phyloP scores from a whole-genome alignment of 2,113 vertebrate genomes.

The Bostrychus sinensis region DNA sequence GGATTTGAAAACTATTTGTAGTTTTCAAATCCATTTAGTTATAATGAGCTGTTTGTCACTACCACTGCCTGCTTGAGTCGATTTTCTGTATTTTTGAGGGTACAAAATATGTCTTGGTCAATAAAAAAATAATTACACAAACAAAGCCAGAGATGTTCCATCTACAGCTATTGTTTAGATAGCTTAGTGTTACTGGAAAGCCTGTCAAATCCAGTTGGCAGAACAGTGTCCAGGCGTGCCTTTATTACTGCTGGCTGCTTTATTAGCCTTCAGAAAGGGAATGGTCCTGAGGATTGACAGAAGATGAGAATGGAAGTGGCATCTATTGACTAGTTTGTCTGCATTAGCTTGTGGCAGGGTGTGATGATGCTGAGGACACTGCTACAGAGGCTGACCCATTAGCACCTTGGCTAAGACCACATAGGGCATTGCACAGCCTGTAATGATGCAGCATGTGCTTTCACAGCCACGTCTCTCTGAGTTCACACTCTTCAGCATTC shows the following conservation, averaged over 20 bases:
- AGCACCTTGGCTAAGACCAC: conserved; percentile 36
- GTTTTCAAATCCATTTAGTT: conserved; percentile 37
- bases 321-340: conserved; percentile 59
- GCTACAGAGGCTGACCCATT: conserved; percentile 31
- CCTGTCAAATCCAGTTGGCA: conserved; percentile 45
- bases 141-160: conserved; percentile 36
- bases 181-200: conserved; percentile 24
- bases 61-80: conserved; percentile 12
- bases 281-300: conserved; percentile 46
- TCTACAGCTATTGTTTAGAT: conserved; percentile 27
- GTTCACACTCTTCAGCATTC: conserved; percentile 5
- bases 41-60: conserved; percentile 21
- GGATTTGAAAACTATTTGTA: conserved; percentile 32
- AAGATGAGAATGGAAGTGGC: conserved; percentile 45
- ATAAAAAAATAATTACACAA: conserved; percentile 45
- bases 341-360: conserved; percentile 26
- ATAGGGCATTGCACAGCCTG: conserved; percentile 14
- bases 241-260: conserved; percentile 63
- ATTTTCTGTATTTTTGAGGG: conserved; percentile 23
- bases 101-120: conserved; percentile 27
- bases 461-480: conserved; percentile 24
- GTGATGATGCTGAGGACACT: conserved; percentile 28
- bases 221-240: conserved; percentile 25
- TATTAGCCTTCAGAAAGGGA: conserved; percentile 52
- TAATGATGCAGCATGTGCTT: not conserved